Evolutionary conservation across 2,888 invertebrate species (phyloP).

Genomic region (Tupiocoris notatus): DNA sequence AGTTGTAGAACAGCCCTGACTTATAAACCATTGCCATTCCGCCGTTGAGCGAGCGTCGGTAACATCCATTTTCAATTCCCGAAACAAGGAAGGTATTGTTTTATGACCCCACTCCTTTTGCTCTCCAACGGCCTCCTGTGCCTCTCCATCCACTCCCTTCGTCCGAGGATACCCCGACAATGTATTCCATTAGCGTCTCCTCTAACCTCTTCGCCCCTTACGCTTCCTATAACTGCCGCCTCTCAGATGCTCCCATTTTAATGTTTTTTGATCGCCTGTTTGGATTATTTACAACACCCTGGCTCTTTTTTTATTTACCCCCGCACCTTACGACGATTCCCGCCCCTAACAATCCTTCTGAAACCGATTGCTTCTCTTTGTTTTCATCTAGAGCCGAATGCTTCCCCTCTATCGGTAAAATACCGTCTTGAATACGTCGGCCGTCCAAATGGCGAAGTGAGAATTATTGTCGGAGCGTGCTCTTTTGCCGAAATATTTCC

Average conservation of each 20-base stretch:
- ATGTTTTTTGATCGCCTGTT: conserved; percentile 43
- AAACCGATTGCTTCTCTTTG: neutral
- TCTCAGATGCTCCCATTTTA: conserved; percentile 42
- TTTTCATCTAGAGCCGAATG: neutral
- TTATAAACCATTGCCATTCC: conserved; percentile 42
- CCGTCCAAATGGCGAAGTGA: conserved; percentile 11
- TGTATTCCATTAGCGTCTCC: conserved; percentile 42
- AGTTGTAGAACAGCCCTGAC: conserved; percentile 19
- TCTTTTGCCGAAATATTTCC: neutral
- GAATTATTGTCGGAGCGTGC: conserved; percentile 29
- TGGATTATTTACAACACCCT: conserved; percentile 41
- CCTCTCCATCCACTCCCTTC: too few relatives aligned
- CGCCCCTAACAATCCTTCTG: neutral
- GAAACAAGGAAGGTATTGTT: conserved; percentile 45
- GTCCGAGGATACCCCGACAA: conserved; percentile 17
- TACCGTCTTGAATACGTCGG: conserved; percentile 27
- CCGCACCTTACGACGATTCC: conserved; percentile 11
- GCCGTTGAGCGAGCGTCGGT: conserved; percentile 15
- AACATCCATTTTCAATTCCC: conserved; percentile 44
- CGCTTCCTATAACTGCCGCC: conserved; percentile 26
- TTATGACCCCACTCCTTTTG: conserved; percentile 43
- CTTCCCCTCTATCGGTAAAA: neutral
- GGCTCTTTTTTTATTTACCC: conserved; percentile 1
- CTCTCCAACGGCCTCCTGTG: neutral
- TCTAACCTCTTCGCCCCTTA: conserved; percentile 1